phyloP scores from a whole-genome alignment of 2,797 vertebrate genomes.

The Syngnathus acus region DNA sequence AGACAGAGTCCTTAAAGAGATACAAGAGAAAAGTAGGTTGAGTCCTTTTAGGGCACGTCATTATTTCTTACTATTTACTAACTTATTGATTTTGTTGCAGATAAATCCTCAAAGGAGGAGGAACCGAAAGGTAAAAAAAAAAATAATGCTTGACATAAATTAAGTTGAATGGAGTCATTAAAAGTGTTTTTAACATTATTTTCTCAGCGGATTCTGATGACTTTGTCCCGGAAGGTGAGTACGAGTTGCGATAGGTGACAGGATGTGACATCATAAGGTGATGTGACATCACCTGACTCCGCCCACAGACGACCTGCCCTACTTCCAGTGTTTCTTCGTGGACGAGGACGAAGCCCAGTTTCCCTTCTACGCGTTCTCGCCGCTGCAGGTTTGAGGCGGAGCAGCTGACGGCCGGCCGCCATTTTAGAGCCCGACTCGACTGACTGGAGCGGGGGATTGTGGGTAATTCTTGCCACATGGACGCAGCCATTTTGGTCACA shows the following conservation, averaged over 20 bases:
- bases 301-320: conserved; percentile 80
- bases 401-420: neutral
- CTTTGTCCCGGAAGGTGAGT: conserved; percentile 58
- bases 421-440: conserved; percentile 13
- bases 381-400: conserved; percentile 63
- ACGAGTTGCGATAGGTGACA: neutral
- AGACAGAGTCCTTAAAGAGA: conserved; percentile 53
- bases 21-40: conserved; percentile 49
- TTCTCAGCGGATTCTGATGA: conserved; percentile 48
- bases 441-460: conserved; percentile 8
- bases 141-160: neutral
- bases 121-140: conserved; percentile 50
- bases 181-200: neutral
- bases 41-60: neutral
- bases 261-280: no score
- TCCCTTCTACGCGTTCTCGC: conserved; percentile 79
- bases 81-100: neutral
- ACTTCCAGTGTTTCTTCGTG: conserved; percentile 94
- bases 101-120: conserved; percentile 52
- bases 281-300: conserved; percentile 2
- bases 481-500: conserved; percentile 33
- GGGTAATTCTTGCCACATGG: conserved; percentile 5
- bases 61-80: neutral
- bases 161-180: no score
- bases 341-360: conserved; percentile 86